Base-by-base conservation (phyloP, 1,140 invertebrate genomes). In the Drosophila lacteicornis region DNA sequence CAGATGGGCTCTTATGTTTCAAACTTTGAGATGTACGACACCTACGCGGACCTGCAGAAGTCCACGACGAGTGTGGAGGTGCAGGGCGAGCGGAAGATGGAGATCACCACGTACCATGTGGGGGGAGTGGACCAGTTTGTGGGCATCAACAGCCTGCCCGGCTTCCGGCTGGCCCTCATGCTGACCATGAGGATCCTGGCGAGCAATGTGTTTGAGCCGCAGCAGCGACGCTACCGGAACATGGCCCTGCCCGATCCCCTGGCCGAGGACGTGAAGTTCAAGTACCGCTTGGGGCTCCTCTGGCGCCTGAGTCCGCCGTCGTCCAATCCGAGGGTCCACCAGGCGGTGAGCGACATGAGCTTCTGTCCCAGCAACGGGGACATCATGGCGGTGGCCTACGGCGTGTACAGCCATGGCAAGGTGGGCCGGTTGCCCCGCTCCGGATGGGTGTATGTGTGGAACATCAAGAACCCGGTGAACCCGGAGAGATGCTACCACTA, bases 391-490 rank as follows among this genome's bases (percentile, higher is more conserved):
- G 95, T 96, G 2, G 95, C 94, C n/a, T 96, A 97, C 73, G 96
- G 95, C 2, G 94, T 95, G 65, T 95, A 94, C 69, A 93, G 67
- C 5, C 79, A 73, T 30, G 73, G 51, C 9, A 65, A 71, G 51
- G 25, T 78, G 8, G 12, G 30, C 11, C 30, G 40, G 13, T 11
- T 49, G 17, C 50, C 74, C 0, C 51, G 74, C 0, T 61, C 19
- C 36, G 75, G 82, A 12, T 62, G 59, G 43, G 93, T 98, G 2
- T 94, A 96, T 50, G 94, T 98, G 70, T 98, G 96, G 96, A 96
- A 95, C 73, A 95, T 97, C 0, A 98, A 98, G 93, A 98, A 98
- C 93, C 97, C 97, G 0, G 95, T 95, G 11, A 95, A 96, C 80
- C 97, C 97, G 0, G 97, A 97, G 90, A 94, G 95, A 75, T 82